Evolutionary conservation across 2,113 vertebrate species (phyloP).

Genomic region (Lota lota): DNA sequence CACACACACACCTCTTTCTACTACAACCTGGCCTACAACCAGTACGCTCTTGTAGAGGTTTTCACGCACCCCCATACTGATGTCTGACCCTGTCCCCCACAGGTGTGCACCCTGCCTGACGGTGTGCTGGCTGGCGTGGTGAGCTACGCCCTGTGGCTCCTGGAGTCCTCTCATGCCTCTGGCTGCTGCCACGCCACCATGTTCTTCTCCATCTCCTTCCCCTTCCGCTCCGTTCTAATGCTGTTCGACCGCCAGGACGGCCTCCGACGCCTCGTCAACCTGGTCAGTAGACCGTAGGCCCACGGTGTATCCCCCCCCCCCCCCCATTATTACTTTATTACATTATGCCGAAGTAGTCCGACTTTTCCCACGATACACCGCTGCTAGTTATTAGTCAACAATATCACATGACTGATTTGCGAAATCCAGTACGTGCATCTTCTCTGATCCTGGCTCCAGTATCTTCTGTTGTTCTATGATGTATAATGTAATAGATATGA

Average conservation of each 20-base stretch:
- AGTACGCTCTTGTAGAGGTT: not conserved
- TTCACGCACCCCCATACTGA: constrained; percentile 1
- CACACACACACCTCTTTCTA: no score
- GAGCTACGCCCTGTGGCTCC: constrained; percentile 90
- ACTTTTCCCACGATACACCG: no score
- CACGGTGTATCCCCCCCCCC: no score
- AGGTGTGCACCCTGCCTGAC: constrained; percentile 92
- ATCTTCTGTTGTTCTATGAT: no score
- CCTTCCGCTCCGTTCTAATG: constrained; percentile 88
- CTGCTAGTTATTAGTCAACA: no score
- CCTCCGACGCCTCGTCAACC: constrained; percentile 87
- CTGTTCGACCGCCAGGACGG: constrained; percentile 94
- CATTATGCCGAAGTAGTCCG: no score
- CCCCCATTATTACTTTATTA: no score
- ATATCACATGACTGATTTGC: no score
- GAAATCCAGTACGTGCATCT: no score
- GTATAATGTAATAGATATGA: no score
- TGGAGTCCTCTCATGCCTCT: constrained; percentile 94
- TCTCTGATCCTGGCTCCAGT: no score
- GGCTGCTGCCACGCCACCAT: constrained; percentile 97
- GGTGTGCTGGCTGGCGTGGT: constrained; percentile 87
- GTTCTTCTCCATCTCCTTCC: constrained; percentile 98
- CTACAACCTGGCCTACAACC: no score
- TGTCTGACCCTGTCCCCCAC: constrained; percentile 10
- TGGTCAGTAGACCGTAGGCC: constrained; percentile 62